Evolutionary conservation across 2,888 invertebrate species (phyloP).

Genomic region (Carabus problematicus): DNA sequence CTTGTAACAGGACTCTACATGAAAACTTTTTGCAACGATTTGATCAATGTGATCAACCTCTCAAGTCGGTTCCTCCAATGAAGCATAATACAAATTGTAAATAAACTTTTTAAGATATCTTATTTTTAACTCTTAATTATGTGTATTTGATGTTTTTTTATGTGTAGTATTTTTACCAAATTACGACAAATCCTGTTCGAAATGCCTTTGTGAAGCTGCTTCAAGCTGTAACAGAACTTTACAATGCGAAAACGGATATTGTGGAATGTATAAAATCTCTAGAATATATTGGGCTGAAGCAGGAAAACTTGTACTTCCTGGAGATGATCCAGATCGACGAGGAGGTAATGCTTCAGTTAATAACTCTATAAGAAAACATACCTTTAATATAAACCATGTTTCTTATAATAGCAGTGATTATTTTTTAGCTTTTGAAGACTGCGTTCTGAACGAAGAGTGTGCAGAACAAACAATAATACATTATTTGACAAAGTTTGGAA

Average conservation of each 20-base stretch:
- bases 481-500: conserved; percentile 67
- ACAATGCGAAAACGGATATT: conserved; percentile 66
- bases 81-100: conserved; percentile 5
- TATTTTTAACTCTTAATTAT: conserved; percentile 6
- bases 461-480: conserved; percentile 65
- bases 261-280: conserved; percentile 70
- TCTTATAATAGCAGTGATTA: conserved; percentile 12
- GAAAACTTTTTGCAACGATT: conserved; percentile 55
- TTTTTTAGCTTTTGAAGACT: conserved; percentile 69
- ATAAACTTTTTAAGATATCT: conserved; percentile 2
- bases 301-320: conserved; percentile 65
- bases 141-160: conserved; percentile 3
- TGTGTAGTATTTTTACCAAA: conserved; percentile 52
- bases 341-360: conserved; percentile 53
- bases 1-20: conserved; percentile 56
- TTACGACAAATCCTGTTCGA: conserved; percentile 63
- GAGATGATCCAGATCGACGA: conserved; percentile 64
- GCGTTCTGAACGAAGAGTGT: conserved; percentile 66
- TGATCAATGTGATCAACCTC: conserved; percentile 52
- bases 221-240: conserved; percentile 62
- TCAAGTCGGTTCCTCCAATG: conserved; percentile 4
- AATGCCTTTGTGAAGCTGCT: conserved; percentile 68
- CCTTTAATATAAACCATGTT: not conserved
- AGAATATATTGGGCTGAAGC: conserved; percentile 72
- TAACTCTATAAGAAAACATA: not conserved